Evolutionary conservation across 1,140 invertebrate species (phyloP).

Genomic region (Choristoneura fumiferana): DNA sequence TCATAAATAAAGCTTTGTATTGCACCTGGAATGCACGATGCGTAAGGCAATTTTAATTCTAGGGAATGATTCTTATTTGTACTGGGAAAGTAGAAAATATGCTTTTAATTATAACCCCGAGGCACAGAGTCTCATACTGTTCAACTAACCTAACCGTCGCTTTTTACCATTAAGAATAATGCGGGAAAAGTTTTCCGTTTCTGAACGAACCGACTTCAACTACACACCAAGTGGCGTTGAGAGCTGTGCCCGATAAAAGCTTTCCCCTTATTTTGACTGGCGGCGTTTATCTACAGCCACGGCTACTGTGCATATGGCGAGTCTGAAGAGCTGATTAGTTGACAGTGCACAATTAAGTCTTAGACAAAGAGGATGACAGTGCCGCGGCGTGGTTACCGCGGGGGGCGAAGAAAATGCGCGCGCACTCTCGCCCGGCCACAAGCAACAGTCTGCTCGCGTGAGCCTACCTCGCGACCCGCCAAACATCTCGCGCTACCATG

Average conservation of each 20-base stretch:
- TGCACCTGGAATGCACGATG: too few relatives aligned
- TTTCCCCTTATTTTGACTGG: background rate
- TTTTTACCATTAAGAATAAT: background rate
- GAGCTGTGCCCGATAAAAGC: background rate
- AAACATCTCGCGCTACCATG: slow-evolving; percentile 51
- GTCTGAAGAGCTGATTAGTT: slow-evolving; percentile 27
- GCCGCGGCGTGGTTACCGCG: slow-evolving; percentile 51
- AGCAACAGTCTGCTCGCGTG: slow-evolving; percentile 74
- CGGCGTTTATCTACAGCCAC: background rate
- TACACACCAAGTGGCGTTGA: background rate
- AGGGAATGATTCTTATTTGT: too few relatives aligned
- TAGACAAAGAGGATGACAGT: slow-evolving; percentile 51
- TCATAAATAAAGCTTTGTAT: too few relatives aligned
- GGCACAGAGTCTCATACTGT: too few relatives aligned
- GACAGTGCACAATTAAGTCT: slow-evolving; percentile 38
- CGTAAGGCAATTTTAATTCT: too few relatives aligned
- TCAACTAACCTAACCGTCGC: too few relatives aligned
- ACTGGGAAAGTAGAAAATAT: too few relatives aligned
- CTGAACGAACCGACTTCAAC: too few relatives aligned
- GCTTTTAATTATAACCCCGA: too few relatives aligned
- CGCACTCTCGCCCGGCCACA: slow-evolving; percentile 79
- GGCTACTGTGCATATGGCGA: background rate
- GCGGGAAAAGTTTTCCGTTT: background rate
- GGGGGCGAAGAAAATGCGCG: slow-evolving; percentile 78
- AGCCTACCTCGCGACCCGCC: slow-evolving; percentile 50